These are phyloP conservation scores for Tipula vernalis DNA, from an alignment of 2,888 invertebrate species.

Conservation along the genomic window DNA sequence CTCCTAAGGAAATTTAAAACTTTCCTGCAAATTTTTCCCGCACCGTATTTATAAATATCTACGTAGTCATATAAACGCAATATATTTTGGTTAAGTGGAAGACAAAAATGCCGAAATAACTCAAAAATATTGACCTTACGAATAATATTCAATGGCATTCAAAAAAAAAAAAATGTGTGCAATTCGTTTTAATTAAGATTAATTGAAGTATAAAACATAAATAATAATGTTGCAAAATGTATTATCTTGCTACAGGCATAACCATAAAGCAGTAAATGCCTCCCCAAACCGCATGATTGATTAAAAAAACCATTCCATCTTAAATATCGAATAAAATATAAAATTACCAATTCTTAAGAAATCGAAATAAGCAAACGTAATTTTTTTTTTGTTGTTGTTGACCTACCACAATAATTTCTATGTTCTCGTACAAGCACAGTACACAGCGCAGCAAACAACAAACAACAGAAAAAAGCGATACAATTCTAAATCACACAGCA, in stretches of 20 bases:
- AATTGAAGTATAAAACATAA: not conserved
- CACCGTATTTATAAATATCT: not conserved
- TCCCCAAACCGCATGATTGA: not conserved
- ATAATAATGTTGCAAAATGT: no score
- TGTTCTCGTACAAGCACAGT: not conserved
- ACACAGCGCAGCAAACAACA: not conserved
- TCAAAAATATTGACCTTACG: not conserved
- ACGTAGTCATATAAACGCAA: no score
- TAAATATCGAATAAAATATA: not conserved
- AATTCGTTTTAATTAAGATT: not conserved
- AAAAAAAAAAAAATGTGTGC: not conserved
- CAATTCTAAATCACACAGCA: slow-evolving; percentile 7
- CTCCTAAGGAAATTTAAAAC: no score
- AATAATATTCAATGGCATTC: not conserved
- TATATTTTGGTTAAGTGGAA: not conserved
- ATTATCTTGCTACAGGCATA: no score
- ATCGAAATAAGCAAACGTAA: not conserved
- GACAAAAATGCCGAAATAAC: not conserved
- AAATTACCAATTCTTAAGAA: not conserved
- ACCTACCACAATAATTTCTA: slow-evolving; percentile 6
- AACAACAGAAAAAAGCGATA: not conserved
- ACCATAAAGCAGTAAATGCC: no score
- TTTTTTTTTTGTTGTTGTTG: not conserved
- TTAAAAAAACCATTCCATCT: not conserved
- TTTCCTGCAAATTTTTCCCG: not conserved